These are phyloP conservation scores for Agonopterix subpropinquella DNA, from an alignment of 2,888 invertebrate species.

Conservation along the genomic window DNA sequence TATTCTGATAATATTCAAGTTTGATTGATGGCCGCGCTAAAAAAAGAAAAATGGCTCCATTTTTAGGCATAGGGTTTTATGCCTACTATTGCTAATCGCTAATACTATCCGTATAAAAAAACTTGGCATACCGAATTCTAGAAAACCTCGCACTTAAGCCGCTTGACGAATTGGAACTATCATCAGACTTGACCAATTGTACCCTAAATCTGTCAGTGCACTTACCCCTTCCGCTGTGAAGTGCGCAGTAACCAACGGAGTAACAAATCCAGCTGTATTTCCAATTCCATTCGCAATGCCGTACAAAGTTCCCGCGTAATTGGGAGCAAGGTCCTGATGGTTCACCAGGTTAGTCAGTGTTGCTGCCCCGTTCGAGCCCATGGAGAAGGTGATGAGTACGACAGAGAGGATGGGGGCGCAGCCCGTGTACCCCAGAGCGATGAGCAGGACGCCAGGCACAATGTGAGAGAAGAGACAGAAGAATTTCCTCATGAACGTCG, in stretches of 20 bases:
- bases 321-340: constrained; percentile 85
- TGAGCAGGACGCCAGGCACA: constrained; percentile 68
- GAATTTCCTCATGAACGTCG: constrained; percentile 77
- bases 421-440: constrained; percentile 76
- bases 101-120: too few relatives aligned
- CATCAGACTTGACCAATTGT: too few relatives aligned
- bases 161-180: too few relatives aligned
- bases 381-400: constrained; percentile 79
- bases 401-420: constrained; percentile 79
- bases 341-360: constrained; percentile 78
- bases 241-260: constrained; percentile 82
- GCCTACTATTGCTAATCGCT: too few relatives aligned
- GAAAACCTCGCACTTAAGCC: too few relatives aligned
- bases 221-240: constrained; percentile 76
- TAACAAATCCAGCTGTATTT: constrained; percentile 82
- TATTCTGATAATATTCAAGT: too few relatives aligned
- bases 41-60: too few relatives aligned
- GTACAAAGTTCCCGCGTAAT: constrained; percentile 85
- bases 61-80: too few relatives aligned
- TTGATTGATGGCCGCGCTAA: too few relatives aligned
- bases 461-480: constrained; percentile 80
- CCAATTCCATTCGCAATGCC: constrained; percentile 86
- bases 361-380: constrained; percentile 80
- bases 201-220: too few relatives aligned
- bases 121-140: too few relatives aligned